A percentile compares a stretch with the other conserved stretches of the same genome.
These are phyloP conservation scores for Podotricha telesiphe DNA, from an alignment of 2,888 invertebrate species.

Conservation along the genomic window DNA sequence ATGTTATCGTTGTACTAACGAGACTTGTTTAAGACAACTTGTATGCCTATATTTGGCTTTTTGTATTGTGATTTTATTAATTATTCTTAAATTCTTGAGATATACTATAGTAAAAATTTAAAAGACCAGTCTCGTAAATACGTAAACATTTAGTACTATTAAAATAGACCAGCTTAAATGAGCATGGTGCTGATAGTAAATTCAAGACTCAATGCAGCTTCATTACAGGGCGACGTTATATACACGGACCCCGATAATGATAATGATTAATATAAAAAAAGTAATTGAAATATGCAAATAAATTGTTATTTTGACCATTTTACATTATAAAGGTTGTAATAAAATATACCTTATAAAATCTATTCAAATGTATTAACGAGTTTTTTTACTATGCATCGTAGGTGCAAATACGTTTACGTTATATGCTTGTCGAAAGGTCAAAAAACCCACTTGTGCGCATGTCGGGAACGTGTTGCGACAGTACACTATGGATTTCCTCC, in stretches of 20 bases:
- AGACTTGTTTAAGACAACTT: not conserved
- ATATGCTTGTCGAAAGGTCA: not conserved
- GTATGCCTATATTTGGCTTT: not conserved
- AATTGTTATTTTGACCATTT: not conserved
- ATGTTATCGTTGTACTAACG: too few species aligned
- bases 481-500: conserved; percentile 4
- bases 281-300: not conserved
- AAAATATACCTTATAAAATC: too few species aligned
- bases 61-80: not conserved
- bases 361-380: not conserved
- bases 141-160: too few species aligned
- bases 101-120: too few species aligned
- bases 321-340: not conserved
- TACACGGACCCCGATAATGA: not conserved
- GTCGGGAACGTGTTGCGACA: not conserved
- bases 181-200: not conserved
- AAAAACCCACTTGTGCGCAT: conserved; percentile 13
- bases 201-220: not conserved
- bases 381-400: not conserved
- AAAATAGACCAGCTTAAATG: not conserved
- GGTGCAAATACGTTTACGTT: conserved; percentile 6
- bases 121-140: too few species aligned
- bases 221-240: not conserved
- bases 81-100: not conserved
- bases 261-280: not conserved